Conservation (phyloP, 2,113 vertebrate species). For the Catagonus wagneri region DNA sequence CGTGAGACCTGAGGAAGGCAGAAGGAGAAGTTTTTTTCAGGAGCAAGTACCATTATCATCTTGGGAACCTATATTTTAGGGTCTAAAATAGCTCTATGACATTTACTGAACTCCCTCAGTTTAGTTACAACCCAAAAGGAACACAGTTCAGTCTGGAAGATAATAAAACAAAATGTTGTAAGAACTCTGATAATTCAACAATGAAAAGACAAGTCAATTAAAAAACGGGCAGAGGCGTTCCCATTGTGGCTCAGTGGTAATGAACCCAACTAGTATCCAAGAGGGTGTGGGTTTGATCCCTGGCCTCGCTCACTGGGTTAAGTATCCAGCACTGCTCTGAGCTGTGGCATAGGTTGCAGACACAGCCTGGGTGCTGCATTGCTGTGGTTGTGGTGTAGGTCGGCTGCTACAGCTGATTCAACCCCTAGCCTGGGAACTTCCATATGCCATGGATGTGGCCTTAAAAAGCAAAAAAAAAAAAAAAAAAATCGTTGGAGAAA, state of each 20-base stretch:
- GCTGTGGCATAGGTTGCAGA: too few species aligned
- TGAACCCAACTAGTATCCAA: too few species aligned
- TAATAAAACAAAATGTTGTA: not conserved
- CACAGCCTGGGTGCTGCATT: too few species aligned
- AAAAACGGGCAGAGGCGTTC: not conserved
- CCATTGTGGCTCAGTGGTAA: too few species aligned
- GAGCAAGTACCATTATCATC: not conserved
- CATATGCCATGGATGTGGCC: too few species aligned
- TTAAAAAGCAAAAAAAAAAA: not conserved
- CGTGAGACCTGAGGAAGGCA: constrained; percentile 90
- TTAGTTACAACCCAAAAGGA: not conserved
- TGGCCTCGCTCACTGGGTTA: too few species aligned
- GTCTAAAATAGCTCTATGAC: not conserved
- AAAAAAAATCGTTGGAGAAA: not conserved
- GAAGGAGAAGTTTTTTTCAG: not conserved
- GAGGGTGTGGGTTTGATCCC: too few species aligned
- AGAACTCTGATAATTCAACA: not conserved
- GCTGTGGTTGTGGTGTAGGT: too few species aligned
- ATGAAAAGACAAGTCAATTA: constrained; percentile 21
- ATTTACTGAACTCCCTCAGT: not conserved
- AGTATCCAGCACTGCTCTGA: too few species aligned
- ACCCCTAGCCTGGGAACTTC: too few species aligned
- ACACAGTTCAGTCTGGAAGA: not conserved
- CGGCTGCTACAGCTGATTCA: too few species aligned
- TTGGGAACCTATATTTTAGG: not conserved